Evolutionary conservation across 2,113 vertebrate genomes (phyloP), one percentile per base, ranked within the genome.

Genomic region (Neodontobutis hainanensis): DNA sequence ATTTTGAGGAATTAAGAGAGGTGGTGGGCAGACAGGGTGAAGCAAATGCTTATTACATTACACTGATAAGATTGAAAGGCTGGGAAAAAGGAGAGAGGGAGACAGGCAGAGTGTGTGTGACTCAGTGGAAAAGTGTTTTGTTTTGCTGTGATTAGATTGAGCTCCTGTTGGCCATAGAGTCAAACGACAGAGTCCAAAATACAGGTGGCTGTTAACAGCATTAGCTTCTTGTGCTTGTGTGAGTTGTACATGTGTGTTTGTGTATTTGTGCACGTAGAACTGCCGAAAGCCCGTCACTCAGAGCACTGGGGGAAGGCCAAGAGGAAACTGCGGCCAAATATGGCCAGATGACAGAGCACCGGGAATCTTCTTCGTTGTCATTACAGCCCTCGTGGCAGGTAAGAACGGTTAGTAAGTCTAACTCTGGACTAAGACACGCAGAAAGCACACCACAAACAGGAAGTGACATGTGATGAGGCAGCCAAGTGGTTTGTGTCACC

Each of bases 1-100:
- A 89, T 91, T 90, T 87, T 88, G 87, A 92, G 81, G 87, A 92
- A 90, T 91, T 89, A 91, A 91, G 90, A 91, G 90, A 88, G 83
- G 87, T 87, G 87, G 89, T 68, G 82, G 83, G 84, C 84, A 91
- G 86, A 90, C 86, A 75, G 88, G 87, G 88, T 65, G 57, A 85
- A 91, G 88, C 82, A 84, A 86, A 62, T 66, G 70, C 65, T 91
- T 91, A 92, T 92, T 90, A 87, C 88, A 85, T 90, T 90, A 88
- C 88, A 70, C 85, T 87, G 89, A 90, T 91, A 89, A 90, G 87
- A 91, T 87, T 88, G 87, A 90, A 89, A 90, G 87, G 85, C 84
- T 67, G 80, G 70, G 76, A 67, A 69, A 78, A 58, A 65, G 19
- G 48, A 12, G 53, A 55, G 66, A 61, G 52, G 56, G 50, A 48